Evolutionary conservation across 2,797 vertebrate genomes (phyloP).

Genomic region (Falco cherrug): DNA sequence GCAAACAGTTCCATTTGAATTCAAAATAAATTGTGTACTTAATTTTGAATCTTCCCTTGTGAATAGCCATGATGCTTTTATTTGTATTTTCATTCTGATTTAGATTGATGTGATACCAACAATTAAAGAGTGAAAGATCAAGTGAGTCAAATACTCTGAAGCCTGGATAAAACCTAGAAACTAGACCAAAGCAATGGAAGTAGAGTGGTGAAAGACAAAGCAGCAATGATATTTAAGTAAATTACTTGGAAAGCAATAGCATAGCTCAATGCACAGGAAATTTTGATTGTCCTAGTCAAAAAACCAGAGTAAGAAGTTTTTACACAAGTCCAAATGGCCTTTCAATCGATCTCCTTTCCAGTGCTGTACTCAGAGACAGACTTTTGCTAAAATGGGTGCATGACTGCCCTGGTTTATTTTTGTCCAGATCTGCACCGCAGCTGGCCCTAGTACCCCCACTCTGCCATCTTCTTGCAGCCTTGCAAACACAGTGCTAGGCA

Average conservation of each 20-base stretch:
- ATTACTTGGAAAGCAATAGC: background rate
- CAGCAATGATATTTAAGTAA: background rate
- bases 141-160: background rate
- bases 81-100: conserved; percentile 13
- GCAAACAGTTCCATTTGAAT: background rate
- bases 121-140: conserved; percentile 11
- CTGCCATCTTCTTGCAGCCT: background rate
- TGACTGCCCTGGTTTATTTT: background rate
- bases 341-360: background rate
- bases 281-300: background rate
- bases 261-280: background rate
- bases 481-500: background rate
- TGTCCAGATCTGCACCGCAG: background rate
- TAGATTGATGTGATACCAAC: background rate
- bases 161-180: background rate
- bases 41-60: background rate
- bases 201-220: background rate
- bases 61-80: background rate
- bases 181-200: background rate
- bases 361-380: background rate
- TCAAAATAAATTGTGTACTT: background rate
- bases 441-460: background rate
- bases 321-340: background rate
- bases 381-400: background rate
- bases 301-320: background rate